Conservation (phyloP, 2,113 vertebrate species). For the Oreochromis niloticus region DNA sequence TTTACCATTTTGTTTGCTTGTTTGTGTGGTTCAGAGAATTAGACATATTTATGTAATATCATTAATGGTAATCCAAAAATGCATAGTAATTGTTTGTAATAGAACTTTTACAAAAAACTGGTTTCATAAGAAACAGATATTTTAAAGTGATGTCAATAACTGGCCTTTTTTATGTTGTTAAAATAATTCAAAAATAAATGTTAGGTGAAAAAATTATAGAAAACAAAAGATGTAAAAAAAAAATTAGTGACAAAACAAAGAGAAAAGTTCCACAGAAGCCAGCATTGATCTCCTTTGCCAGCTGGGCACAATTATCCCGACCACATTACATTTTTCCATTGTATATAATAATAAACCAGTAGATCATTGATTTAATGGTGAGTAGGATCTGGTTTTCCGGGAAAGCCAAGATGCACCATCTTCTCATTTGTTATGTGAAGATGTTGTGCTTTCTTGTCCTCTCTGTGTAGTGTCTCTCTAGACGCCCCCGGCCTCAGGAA, state of each 20-base stretch:
- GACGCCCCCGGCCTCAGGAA: background rate
- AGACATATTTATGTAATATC: background rate
- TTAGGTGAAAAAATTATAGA: background rate
- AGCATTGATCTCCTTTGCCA: background rate
- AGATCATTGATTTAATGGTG: background rate
- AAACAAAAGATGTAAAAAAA: background rate
- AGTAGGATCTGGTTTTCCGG: background rate
- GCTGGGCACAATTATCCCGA: background rate
- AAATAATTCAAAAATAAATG: fast-evolving
- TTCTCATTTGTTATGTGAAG: background rate
- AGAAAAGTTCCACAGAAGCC: fast-evolving
- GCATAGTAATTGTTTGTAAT: background rate
- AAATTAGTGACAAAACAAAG: background rate
- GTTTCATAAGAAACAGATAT: background rate
- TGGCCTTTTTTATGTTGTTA: background rate
- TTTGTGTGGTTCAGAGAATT: background rate
- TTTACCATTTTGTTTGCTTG: background rate
- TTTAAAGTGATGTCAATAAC: background rate
- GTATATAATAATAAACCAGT: background rate
- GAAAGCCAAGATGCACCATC: background rate
- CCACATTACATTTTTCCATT: background rate
- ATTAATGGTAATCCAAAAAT: background rate
- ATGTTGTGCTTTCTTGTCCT: slow-evolving; percentile 35
- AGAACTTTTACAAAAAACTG: background rate
- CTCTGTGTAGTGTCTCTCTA: slow-evolving; percentile 40